Evolutionary conservation across 1,140 invertebrate species (phyloP).

Genomic region (Scylla paramamosain): DNA sequence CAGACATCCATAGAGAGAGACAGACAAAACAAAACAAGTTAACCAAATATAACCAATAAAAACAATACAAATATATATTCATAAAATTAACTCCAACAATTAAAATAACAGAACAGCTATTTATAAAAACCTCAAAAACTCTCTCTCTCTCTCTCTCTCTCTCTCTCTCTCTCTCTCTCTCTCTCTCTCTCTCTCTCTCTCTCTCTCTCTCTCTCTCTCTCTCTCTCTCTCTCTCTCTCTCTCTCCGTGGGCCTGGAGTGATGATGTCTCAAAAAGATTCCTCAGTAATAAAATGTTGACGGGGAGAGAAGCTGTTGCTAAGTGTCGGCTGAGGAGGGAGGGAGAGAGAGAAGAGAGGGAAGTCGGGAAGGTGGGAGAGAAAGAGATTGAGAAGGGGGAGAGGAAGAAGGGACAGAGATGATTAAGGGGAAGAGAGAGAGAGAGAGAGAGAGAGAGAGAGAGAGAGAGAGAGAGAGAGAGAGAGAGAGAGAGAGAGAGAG

Average conservation of each 20-base stretch:
- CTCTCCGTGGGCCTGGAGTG: not conserved
- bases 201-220: conserved; percentile 18
- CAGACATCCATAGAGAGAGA: too few species aligned
- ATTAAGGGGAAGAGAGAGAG: not conserved
- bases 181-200: too few species aligned
- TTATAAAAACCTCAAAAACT: not conserved
- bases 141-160: not conserved
- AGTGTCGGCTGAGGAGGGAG: not conserved
- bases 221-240: not conserved
- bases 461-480: not conserved
- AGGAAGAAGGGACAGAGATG: not conserved
- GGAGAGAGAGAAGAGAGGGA: conserved; percentile 7
- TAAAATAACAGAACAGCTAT: not conserved
- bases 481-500: not conserved
- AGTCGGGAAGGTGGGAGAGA: not conserved
- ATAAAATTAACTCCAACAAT: not conserved
- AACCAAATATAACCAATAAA: too few species aligned
- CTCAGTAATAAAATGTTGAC: conserved; percentile 23
- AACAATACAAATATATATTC: too few species aligned
- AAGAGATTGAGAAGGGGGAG: not conserved
- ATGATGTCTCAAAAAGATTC: not conserved
- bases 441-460: not conserved
- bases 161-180: not conserved
- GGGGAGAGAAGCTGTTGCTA: conserved; percentile 28
- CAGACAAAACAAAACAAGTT: too few species aligned